Evolutionary conservation across 2,113 vertebrate species (phyloP), one percentile per base, ranked within the genome.

Genomic region (Myiozetetes cayanensis): DNA sequence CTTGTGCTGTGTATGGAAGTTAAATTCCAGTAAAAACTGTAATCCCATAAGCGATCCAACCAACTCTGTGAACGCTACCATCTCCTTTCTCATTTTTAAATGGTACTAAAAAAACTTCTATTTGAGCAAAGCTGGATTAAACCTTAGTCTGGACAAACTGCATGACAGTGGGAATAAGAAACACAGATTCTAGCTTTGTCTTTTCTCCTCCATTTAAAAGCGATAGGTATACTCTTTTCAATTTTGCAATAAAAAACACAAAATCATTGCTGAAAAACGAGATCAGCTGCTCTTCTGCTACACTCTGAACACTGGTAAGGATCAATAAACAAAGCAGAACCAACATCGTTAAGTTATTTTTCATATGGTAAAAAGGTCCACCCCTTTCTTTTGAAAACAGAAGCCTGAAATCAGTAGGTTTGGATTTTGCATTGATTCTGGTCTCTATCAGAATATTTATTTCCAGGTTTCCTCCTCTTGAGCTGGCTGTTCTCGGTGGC

Each of bases 221-320:
- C 2, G 3, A 5, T 5, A 28, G 23, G 12, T 65, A 68, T 3
- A 30, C 0, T 2, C 13, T 52, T 56, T 56, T 21, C 1, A 41
- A 33, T 39, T 87, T 74, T 58, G 12, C 1, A 7, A 62, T 46
- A 62, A 58, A 85, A 53, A 7, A 2, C 33, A 21, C 4, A 43
- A 72, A 90, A 50, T n/a, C 4, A 17, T 15, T 73, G 30, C 23
- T 25, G 7, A 79, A 82, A 87, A 72, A 13, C 33, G 1, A 85
- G 6, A n/a, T 73, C 44, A 76, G 10, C 18, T 31, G 7, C 41
- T 83, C 14, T 70, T 58, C 67, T 39, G 21, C 75, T 63, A 39
- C 28, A 13, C 4, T 77, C 24, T 35, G 27, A n/a, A 18, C 12
- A 39, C 21, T 33, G 50, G 12, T 7, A 28, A 70, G 5, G 19